phyloP scores from a whole-genome alignment of 2,797 vertebrate genomes.

The Sebastes ruberrimus region DNA sequence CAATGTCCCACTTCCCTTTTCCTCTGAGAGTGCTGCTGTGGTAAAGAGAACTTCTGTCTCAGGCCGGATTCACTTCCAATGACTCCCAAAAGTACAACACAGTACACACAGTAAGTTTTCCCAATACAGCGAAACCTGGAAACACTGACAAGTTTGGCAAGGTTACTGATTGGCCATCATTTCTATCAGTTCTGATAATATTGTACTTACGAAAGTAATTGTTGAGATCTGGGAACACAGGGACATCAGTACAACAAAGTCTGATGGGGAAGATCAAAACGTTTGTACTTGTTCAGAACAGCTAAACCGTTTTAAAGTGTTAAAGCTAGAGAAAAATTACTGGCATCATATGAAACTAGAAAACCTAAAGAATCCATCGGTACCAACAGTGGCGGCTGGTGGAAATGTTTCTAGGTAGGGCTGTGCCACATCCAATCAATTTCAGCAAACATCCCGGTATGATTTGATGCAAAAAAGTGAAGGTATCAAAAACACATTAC shows the following conservation, averaged over 20 bases:
- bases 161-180: background rate
- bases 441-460: too few species aligned
- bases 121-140: background rate
- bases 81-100: background rate
- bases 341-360: too few species aligned
- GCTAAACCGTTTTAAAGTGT: too few species aligned
- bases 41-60: conserved; percentile 21
- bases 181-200: background rate
- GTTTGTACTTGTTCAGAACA: too few species aligned
- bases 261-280: too few species aligned
- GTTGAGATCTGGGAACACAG: background rate
- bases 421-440: too few species aligned
- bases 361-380: too few species aligned
- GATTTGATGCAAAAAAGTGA: too few species aligned
- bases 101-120: background rate
- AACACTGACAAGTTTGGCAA: background rate
- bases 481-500: too few species aligned
- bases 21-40: conserved; percentile 23
- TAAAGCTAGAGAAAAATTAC: too few species aligned
- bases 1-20: conserved; percentile 29
- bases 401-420: too few species aligned
- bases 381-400: too few species aligned
- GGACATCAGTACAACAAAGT: background rate
- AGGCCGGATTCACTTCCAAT: background rate
- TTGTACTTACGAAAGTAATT: background rate